Conservation (phyloP, 2,113 vertebrate species). For the Phodopus roborovskii region DNA sequence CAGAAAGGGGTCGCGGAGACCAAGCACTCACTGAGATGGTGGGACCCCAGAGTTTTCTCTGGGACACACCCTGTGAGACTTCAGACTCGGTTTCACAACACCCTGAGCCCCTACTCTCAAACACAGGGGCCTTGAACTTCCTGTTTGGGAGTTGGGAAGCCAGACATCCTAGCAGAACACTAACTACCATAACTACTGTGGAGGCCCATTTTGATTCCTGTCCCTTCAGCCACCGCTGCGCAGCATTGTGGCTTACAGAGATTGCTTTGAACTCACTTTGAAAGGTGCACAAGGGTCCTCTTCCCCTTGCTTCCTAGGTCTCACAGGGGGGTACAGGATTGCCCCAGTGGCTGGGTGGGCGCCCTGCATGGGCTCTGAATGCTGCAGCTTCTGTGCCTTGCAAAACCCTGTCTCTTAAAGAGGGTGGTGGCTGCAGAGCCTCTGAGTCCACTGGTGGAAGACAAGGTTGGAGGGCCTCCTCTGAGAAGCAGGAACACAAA, state of each 20-base stretch:
- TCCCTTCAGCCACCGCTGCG: accelerated
- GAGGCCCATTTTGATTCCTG: neutral
- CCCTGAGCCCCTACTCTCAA: too few relatives aligned
- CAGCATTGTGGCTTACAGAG: accelerated
- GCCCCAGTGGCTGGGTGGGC: accelerated
- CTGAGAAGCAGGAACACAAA: neutral
- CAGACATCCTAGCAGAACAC: accelerated
- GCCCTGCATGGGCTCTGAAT: neutral
- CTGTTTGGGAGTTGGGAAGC: too few relatives aligned
- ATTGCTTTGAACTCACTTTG: neutral
- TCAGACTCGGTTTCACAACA: accelerated
- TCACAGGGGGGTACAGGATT: neutral
- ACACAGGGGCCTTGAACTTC: neutral
- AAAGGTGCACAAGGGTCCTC: accelerated
- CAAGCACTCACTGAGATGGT: accelerated
- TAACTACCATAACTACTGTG: neutral
- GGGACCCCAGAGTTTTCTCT: accelerated
- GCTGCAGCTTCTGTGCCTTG: neutral
- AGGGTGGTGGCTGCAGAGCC: accelerated
- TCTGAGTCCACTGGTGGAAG: neutral
- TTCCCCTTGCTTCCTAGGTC: neutral
- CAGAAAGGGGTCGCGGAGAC: neutral
- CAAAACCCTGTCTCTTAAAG: neutral
- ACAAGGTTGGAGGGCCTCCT: accelerated
- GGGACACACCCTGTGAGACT: neutral